Base-by-base conservation (phyloP, 1,140 invertebrate species). In the Drosophila bocqueti region DNA sequence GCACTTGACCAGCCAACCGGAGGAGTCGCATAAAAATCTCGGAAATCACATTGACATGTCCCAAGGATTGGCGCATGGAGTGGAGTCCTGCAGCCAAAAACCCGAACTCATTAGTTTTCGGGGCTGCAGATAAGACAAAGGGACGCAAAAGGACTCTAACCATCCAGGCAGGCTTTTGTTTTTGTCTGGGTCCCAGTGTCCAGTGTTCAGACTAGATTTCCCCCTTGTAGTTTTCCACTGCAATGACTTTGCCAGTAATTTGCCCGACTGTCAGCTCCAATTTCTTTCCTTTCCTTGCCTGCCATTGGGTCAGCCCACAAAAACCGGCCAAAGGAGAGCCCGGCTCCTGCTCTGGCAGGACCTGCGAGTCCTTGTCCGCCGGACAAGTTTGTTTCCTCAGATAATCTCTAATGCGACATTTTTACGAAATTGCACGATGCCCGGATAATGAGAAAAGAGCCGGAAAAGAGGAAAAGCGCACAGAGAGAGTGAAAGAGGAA, bases 321-420 rank as follows among this genome's bases (percentile, higher is more conserved):
- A 83, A 78, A 62, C 79, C 55, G 71, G 58, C 68, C 64, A 68
- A 46, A 36, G 49, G 21, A 67, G 50, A 46, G 58, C 36, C 40
- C 34, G 9, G 54, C 38, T 47, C 16, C 13, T 24, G 45, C 45
- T 24, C 21, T 3, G 46, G 21, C 26, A 24, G 75, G n/a, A 2
- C 45, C 66, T 50, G 16, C 21, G 34, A 59, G 68, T 72, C 57
- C 83, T 57, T 66, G 73, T 46, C 49, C 64, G 64, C n/a, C 49
- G 63, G 76, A 84, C 86, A 90, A 90, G 85, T 90, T 90, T 90
- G 81, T 90, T 90, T 81, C 79, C 85, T 76, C 76, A 90, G 85
- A 90, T 90, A 90, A 90, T 90, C 85, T 90, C 85, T 90, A 90
- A 90, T 90, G 85, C 85, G 85, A 90, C 85, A 90, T 90, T 90